These are phyloP conservation scores for Ectropis crepuscularia DNA, from an alignment of 2,888 invertebrate species.

Conservation along the genomic window DNA sequence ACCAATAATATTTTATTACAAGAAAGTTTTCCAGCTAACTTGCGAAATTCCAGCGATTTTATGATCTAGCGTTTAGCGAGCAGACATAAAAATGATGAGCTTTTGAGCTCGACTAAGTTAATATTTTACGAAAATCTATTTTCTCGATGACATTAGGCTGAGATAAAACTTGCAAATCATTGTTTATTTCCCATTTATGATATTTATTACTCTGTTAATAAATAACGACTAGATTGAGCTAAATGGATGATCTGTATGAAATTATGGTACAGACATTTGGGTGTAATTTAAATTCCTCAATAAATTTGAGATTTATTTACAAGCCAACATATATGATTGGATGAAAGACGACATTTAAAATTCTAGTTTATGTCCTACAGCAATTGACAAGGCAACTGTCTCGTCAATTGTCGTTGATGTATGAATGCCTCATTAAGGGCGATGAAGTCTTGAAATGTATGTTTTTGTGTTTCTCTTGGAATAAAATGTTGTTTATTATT, in stretches of 20 bases:
- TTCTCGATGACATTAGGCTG: slow-evolving; percentile 4
- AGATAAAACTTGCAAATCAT: not conserved
- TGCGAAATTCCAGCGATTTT: slow-evolving; percentile 44
- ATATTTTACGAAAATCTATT: slow-evolving; percentile 24
- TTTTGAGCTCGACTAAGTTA: slow-evolving; percentile 23
- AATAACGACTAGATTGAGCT: not conserved
- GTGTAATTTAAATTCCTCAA: slow-evolving; percentile 1
- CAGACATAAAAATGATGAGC: slow-evolving; percentile 30
- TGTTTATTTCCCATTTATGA: not conserved
- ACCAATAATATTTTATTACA: slow-evolving; percentile 53
- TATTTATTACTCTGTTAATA: not conserved
- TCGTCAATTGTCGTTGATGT: slow-evolving; percentile 13
- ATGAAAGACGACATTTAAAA: slow-evolving; percentile 16
- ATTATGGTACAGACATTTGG: not conserved
- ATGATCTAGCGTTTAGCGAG: slow-evolving; percentile 40
- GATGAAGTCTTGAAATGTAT: slow-evolving; percentile 16
- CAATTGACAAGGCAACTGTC: slow-evolving; percentile 13
- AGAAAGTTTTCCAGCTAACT: slow-evolving; percentile 45
- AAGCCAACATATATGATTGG: slow-evolving; percentile 3
- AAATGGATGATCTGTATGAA: not conserved
- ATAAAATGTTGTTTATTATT: not conserved
- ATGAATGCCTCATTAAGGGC: slow-evolving; percentile 10
- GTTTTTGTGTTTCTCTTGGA: slow-evolving; percentile 4
- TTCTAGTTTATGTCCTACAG: slow-evolving; percentile 9
- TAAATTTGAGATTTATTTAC: slow-evolving; percentile 11